Conservation (phyloP, 37 sponge, comb jelly and placozoan genomes). For the Eunapius fragilis region DNA sequence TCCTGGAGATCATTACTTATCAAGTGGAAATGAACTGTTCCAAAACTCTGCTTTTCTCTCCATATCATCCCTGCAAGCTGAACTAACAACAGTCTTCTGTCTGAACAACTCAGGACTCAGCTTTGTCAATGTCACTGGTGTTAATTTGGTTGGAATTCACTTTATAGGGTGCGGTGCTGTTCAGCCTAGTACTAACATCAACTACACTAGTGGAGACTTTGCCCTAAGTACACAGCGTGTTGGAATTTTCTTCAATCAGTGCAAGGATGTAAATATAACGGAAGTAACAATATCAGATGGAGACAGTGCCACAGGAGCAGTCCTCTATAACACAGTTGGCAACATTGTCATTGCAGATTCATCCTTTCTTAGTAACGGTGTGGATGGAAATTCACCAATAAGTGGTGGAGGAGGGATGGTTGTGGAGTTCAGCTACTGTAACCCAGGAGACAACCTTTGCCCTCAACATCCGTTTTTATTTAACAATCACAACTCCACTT, state of each 20-base stretch:
- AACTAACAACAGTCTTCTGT: too few relatives aligned
- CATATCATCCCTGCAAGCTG: too few relatives aligned
- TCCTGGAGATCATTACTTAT: too few relatives aligned
- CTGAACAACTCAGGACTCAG: too few relatives aligned
- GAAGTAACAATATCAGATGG: constrained; percentile 20
- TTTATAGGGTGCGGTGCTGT: too few relatives aligned
- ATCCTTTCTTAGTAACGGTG: constrained; percentile 25
- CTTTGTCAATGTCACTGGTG: too few relatives aligned
- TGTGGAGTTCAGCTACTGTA: constrained; percentile 53
- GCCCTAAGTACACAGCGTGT: not conserved
- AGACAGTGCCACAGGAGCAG: constrained; percentile 36
- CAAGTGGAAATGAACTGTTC: too few relatives aligned
- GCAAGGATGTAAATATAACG: constrained; percentile 29
- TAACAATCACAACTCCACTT: not conserved
- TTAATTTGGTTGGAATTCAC: too few relatives aligned
- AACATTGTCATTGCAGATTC: not conserved
- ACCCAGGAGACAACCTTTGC: constrained; percentile 26
- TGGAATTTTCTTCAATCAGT: constrained; percentile 32
- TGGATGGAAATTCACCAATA: not conserved
- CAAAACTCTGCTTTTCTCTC: too few relatives aligned
- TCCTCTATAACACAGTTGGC: constrained; percentile 41
- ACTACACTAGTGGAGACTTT: not conserved
- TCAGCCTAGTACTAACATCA: constrained; percentile 21
- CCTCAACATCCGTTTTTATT: not conserved
- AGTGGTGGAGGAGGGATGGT: constrained; percentile 32